Base-by-base conservation (phyloP, 2,797 vertebrate species). In the Euthynnus affinis region DNA sequence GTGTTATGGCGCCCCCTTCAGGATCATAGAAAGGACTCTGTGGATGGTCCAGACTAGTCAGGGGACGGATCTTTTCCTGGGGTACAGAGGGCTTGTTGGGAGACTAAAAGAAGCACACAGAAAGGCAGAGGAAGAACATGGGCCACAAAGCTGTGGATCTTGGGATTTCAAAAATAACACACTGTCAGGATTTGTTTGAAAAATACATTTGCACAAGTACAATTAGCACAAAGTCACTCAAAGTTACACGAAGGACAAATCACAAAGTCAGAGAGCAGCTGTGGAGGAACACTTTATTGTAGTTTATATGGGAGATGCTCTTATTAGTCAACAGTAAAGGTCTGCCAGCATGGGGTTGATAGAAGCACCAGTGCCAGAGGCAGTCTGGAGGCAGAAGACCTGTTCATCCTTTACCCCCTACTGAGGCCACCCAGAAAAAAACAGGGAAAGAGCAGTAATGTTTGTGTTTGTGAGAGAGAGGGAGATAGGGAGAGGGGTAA, bases 21-120 rank as follows among this genome's bases (percentile, higher is more conserved):
- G 98, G 97, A 75, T 99, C 98, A 18, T 99, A 99, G 91, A 99
- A 99, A 12, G 98, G 98, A 89, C 98, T 98, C 82, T 99, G 97
- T 53, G 98, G 98, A 76, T 99, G 97, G 90, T 99, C 98, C 88
- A 99, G 91, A 78, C 98, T 99, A 80, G 98, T 99, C 69, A 99
- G 92, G n/a, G 98, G 98, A 67, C 98, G 96, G 78, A 99, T 99
- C 94, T 98, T 99, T 85, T 99, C 98, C 91, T 96, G 96, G 76
- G 97, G 96, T 65, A 93, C 61, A 23, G 94, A 93, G 42, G 96
- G 95, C 73, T 98, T 98, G 94, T 99, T 99, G 78, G 98, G 96
- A 82, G 98, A 98, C 98, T 99, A 88, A 77, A 81, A 77, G 14
- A 80, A 74, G 46, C 40, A 82, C 46, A 87, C 8, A 80, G 23